These are phyloP conservation scores for Drosophila erecta DNA, from an alignment of 1,140 invertebrate genomes.

Conservation along the genomic window DNA sequence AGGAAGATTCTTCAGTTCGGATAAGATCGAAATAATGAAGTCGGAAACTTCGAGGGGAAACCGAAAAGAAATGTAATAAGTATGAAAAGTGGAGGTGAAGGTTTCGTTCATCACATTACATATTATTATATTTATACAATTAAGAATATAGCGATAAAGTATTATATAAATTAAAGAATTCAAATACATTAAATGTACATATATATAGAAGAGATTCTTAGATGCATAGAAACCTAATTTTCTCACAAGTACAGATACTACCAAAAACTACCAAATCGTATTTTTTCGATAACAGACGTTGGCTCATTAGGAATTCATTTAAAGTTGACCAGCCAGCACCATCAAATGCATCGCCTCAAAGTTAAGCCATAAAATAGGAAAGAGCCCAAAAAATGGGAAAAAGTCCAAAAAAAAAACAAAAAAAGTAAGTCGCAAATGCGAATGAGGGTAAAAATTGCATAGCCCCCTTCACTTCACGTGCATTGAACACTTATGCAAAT, in stretches of 20 bases:
- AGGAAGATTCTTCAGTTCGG: conserved; percentile 12
- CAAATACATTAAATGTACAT: not conserved
- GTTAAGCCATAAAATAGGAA: conserved; percentile 36
- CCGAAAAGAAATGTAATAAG: not conserved
- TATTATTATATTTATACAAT: no score
- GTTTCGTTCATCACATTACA: not conserved
- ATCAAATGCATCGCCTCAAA: conserved; percentile 34
- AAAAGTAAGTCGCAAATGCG: conserved; percentile 12
- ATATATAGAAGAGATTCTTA: no score
- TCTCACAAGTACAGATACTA: not conserved
- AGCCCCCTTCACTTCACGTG: conserved; percentile 7
- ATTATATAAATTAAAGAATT: not conserved
- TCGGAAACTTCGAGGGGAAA: not conserved
- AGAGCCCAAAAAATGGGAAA: not conserved
- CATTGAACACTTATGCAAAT: conserved; percentile 67
- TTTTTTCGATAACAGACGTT: conserved; percentile 16
- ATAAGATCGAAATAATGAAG: conserved; percentile 8
- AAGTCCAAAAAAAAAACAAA: not conserved
- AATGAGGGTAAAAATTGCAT: conserved; percentile 46
- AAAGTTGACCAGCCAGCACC: conserved; percentile 8
- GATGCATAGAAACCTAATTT: no score
- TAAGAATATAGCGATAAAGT: no score
- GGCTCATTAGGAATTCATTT: conserved; percentile 38
- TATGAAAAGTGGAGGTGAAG: not conserved
- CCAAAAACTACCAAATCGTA: not conserved